phyloP scores from a whole-genome alignment of 2,888 invertebrate species.

The Volucella zonaria region DNA sequence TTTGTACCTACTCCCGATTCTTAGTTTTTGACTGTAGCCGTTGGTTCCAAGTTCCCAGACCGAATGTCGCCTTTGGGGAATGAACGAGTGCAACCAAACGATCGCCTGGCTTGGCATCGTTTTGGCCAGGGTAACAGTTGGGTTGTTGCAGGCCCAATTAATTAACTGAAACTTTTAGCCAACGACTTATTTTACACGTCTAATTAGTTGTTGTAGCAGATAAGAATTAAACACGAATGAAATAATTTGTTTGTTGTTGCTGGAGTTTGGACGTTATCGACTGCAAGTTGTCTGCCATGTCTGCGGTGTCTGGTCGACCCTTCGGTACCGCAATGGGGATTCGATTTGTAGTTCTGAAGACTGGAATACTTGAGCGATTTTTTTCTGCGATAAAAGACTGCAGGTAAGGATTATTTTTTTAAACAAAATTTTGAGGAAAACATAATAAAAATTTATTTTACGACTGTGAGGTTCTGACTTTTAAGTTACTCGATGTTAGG shows the following conservation, averaged over 20 bases:
- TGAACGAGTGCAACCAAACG: neutral
- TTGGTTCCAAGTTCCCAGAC: conserved; percentile 49
- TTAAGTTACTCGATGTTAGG: no score
- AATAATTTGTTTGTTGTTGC: conserved; percentile 66
- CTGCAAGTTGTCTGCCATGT: conserved; percentile 1
- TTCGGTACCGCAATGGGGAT: neutral
- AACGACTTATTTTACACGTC: conserved; percentile 80
- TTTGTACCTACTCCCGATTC: conserved; percentile 16
- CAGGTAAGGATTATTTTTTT: no score
- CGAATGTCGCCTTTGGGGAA: conserved; percentile 63
- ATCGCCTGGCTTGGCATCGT: conserved; percentile 5
- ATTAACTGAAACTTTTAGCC: conserved; percentile 76
- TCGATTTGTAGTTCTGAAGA: neutral
- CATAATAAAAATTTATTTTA: neutral
- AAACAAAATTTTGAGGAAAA: neutral
- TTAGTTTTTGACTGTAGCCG: neutral
- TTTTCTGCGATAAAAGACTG: conserved; percentile 21
- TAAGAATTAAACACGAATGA: conserved; percentile 74
- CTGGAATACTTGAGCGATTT: conserved; percentile 11
- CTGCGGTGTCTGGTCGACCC: neutral
- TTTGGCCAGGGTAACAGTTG: conserved; percentile 43
- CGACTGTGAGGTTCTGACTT: neutral
- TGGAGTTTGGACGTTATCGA: conserved; percentile 31
- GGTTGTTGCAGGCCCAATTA: conserved; percentile 70
- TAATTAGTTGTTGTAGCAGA: conserved; percentile 80